Evolutionary conservation across 2,113 vertebrate genomes (phyloP).

Genomic region (Calidris pygmaea): DNA sequence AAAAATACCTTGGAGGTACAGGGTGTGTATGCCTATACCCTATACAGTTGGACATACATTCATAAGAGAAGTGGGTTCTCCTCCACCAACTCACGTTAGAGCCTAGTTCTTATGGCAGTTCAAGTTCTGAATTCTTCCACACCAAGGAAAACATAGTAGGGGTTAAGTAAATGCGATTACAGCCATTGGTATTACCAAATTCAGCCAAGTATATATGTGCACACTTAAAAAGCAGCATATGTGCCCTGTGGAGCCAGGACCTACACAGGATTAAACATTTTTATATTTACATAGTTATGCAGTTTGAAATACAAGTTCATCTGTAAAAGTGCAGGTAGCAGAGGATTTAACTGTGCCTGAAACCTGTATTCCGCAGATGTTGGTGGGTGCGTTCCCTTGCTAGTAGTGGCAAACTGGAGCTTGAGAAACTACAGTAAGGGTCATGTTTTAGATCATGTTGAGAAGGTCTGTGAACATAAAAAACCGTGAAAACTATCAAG

Average conservation of each 20-base stretch:
- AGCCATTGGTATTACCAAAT: background rate
- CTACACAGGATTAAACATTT: background rate
- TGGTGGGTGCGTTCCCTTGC: background rate
- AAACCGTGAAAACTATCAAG: background rate
- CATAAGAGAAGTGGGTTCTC: background rate
- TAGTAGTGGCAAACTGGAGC: background rate
- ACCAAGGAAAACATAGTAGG: rapidly evolving
- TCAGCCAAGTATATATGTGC: background rate
- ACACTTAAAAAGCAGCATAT: background rate
- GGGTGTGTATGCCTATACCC: background rate
- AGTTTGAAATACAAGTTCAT: background rate
- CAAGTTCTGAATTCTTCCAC: background rate
- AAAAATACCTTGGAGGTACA: background rate
- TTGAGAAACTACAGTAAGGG: background rate
- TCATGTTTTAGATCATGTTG: background rate
- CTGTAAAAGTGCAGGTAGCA: background rate
- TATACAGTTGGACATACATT: background rate
- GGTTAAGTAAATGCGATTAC: background rate
- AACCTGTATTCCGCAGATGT: background rate
- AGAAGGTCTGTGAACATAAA: background rate
- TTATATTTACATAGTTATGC: background rate
- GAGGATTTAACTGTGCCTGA: background rate
- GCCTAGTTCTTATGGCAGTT: background rate
- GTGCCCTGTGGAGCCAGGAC: background rate
- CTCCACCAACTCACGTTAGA: background rate